Evolutionary conservation across 2,888 invertebrate genomes (phyloP).

Genomic region (Papilio protenor): DNA sequence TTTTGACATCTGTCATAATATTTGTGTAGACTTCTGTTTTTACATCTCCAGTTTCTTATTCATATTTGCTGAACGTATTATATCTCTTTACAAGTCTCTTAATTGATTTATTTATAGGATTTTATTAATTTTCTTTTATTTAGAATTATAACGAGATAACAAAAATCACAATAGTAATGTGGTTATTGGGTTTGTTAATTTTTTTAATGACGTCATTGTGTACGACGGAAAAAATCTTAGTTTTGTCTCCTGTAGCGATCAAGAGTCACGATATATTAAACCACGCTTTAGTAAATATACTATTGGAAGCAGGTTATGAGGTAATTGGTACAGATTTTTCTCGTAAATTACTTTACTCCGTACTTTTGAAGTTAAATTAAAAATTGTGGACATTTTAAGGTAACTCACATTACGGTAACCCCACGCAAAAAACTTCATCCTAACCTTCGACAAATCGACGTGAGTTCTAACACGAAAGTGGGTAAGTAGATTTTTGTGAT

Average conservation of each 20-base stretch:
- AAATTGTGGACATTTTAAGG: constrained; percentile 5
- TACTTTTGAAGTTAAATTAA: neutral
- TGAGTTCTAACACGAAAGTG: constrained; percentile 15
- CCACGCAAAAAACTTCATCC: constrained; percentile 10
- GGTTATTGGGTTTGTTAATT: constrained; percentile 7
- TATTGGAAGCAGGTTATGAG: constrained; percentile 35
- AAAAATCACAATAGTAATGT: neutral
- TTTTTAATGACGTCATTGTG: constrained; percentile 8
- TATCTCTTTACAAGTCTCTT: neutral
- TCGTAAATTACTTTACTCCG: neutral
- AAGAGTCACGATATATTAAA: constrained; percentile 29
- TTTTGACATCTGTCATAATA: neutral
- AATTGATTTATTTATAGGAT: neutral
- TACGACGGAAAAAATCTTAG: constrained; percentile 27
- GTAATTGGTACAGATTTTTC: constrained; percentile 13
- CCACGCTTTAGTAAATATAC: constrained; percentile 22
- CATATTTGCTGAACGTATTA: neutral
- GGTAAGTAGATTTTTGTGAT: neutral
- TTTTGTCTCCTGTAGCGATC: constrained; percentile 32
- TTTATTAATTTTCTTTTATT: constrained; percentile 3
- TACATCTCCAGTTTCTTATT: neutral
- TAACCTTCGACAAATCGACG: constrained; percentile 28
- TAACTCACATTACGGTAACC: constrained; percentile 26
- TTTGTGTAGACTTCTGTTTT: constrained; percentile 8
- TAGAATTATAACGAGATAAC: neutral